Evolutionary conservation across 2,113 vertebrate species (phyloP).

Genomic region (Limanda limanda): DNA sequence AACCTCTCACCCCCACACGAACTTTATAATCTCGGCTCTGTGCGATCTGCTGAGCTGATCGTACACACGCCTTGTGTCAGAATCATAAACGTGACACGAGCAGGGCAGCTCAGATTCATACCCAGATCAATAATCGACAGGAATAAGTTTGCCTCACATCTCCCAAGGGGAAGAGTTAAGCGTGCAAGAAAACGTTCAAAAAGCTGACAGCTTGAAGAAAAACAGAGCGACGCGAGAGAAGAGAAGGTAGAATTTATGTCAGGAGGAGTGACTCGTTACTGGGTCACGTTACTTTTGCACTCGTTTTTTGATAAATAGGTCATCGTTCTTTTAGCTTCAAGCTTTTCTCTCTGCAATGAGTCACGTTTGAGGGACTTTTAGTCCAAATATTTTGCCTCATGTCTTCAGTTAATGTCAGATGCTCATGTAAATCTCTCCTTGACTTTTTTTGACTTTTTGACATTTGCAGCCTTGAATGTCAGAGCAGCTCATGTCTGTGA

Average conservation of each 20-base stretch:
- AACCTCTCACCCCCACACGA: no score
- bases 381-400: conserved; percentile 40
- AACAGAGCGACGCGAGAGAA: neutral
- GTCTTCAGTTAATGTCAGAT: conserved; percentile 26
- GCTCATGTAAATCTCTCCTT: conserved; percentile 8
- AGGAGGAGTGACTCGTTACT: conserved; percentile 36
- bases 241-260: conserved; percentile 39
- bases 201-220: neutral
- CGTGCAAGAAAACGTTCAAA: neutral
- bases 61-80: conserved; percentile 24
- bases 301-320: conserved; percentile 64
- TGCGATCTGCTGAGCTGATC: conserved; percentile 21
- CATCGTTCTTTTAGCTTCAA: conserved; percentile 54
- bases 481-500: neutral
- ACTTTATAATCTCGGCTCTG: no score
- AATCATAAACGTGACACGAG: conserved; percentile 38
- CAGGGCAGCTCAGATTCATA: conserved; percentile 14
- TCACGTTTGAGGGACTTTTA: conserved; percentile 48
- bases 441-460: neutral
- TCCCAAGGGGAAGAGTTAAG: conserved; percentile 20
- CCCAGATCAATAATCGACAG: conserved; percentile 44
- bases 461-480: neutral
- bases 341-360: conserved; percentile 51
- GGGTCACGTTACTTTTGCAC: conserved; percentile 49
- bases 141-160: conserved; percentile 23